These are phyloP conservation scores for Hoplostethus atlanticus DNA, from an alignment of 2,797 vertebrate species.

Conservation along the genomic window DNA sequence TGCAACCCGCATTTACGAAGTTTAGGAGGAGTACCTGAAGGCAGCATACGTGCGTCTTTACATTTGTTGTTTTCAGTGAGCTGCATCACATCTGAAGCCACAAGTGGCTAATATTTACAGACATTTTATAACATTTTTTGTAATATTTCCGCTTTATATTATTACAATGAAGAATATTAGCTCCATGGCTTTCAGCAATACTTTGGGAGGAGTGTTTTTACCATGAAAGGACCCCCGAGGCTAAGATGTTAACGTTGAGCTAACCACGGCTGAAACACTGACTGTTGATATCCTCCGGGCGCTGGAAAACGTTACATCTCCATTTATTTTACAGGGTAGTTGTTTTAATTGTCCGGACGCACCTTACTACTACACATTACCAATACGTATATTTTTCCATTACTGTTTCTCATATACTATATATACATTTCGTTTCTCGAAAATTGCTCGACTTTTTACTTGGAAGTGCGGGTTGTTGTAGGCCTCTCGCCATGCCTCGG, in stretches of 20 bases:
- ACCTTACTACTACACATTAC: not conserved
- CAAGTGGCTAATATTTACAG: constrained; percentile 17
- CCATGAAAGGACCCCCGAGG: constrained; percentile 25
- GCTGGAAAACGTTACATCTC: constrained; percentile 1
- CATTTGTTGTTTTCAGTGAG: constrained; percentile 5
- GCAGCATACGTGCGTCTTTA: constrained; percentile 6
- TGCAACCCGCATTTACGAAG: not conserved
- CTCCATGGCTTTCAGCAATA: not conserved
- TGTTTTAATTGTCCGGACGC: not conserved
- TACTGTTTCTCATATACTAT: not conserved
- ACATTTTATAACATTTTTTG: not conserved
- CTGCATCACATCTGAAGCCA: constrained; percentile 9
- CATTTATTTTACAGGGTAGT: constrained; percentile 42
- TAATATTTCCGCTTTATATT: not conserved
- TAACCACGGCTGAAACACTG: not conserved
- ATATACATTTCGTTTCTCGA: not conserved
- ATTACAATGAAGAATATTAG: not conserved
- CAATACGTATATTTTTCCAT: not conserved
- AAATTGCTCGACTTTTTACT: not conserved
- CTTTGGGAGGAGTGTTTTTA: not conserved
- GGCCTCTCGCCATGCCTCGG: constrained; percentile 81
- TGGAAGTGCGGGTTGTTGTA: constrained; percentile 17
- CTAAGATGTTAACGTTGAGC: not conserved
- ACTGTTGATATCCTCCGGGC: not conserved
- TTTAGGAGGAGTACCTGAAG: constrained; percentile 16